These are phyloP conservation scores for Orthonyx spaldingii DNA, from an alignment of 2,113 vertebrate species.

Conservation along the genomic window DNA sequence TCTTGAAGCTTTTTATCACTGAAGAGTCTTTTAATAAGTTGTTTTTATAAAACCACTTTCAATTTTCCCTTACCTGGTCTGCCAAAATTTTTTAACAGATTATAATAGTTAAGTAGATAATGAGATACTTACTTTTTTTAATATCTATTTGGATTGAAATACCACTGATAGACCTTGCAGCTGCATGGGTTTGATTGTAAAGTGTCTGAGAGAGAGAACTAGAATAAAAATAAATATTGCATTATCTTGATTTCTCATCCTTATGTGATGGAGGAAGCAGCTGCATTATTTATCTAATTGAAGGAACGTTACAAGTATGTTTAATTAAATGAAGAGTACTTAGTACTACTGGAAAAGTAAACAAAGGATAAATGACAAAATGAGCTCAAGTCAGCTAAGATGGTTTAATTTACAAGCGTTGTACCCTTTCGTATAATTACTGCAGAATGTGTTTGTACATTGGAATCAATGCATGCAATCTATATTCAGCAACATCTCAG, in stretches of 20 bases:
- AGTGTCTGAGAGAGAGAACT: background rate
- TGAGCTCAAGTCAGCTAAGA: background rate
- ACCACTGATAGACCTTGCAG: background rate
- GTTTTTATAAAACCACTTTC: conserved; percentile 6
- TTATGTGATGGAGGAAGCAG: background rate
- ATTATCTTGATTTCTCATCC: conserved; percentile 12
- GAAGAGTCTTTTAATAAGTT: conserved; percentile 15
- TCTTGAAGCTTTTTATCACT: conserved; percentile 38
- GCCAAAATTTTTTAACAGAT: conserved; percentile 15
- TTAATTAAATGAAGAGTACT: conserved; percentile 33
- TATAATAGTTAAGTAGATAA: background rate
- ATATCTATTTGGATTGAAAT: background rate
- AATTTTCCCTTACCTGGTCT: background rate
- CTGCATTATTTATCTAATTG: conserved; percentile 55
- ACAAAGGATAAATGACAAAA: conserved; percentile 38
- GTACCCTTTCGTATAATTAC: background rate
- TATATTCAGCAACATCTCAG: background rate
- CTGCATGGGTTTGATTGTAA: background rate
- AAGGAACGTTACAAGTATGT: background rate
- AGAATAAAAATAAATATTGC: conserved; percentile 49
- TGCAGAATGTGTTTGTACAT: background rate
- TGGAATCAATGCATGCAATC: conserved; percentile 24
- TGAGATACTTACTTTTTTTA: conserved; percentile 3
- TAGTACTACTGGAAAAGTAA: conserved; percentile 17
- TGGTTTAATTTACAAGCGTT: background rate